Conservation (phyloP, 2,113 vertebrate genomes). For the Toxotes jaculatrix region DNA sequence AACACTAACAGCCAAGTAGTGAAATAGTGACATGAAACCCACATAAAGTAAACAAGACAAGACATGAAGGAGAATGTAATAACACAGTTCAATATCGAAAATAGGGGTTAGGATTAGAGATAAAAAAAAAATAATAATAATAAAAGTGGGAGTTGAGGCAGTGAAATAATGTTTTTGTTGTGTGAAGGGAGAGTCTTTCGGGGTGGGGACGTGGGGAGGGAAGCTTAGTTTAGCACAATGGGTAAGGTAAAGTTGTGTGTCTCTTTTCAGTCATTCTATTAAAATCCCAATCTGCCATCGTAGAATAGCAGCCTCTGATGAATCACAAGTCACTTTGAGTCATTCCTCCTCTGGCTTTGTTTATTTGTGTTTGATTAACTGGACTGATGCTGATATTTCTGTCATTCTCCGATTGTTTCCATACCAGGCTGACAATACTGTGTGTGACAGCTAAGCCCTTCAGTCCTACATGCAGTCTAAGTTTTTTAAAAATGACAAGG, state of each 20-base stretch:
- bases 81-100: background rate
- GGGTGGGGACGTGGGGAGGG: background rate
- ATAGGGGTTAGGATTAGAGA: conserved; percentile 11
- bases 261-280: conserved; percentile 48
- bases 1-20: background rate
- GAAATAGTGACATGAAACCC: background rate
- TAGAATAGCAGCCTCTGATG: conserved; percentile 44
- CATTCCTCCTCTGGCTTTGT: conserved; percentile 53
- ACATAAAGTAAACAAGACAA: background rate
- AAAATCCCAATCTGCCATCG: conserved; percentile 30
- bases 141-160: conserved; percentile 15
- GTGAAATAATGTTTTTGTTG: conserved; percentile 21
- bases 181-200: conserved; percentile 4
- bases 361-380: conserved; percentile 40
- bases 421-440: conserved; percentile 3
- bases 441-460: conserved; percentile 29
- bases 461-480: conserved; percentile 11
- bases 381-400: conserved; percentile 46
- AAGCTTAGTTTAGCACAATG: conserved; percentile 6
- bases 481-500: conserved; percentile 9
- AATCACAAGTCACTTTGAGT: conserved; percentile 50
- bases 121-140: conserved; percentile 11
- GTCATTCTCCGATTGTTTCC: conserved; percentile 51
- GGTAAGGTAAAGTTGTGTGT: conserved; percentile 24
- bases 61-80: conserved; percentile 14